Conservation (phyloP, 2,113 vertebrate species). For the Haliaeetus leucogaster region DNA sequence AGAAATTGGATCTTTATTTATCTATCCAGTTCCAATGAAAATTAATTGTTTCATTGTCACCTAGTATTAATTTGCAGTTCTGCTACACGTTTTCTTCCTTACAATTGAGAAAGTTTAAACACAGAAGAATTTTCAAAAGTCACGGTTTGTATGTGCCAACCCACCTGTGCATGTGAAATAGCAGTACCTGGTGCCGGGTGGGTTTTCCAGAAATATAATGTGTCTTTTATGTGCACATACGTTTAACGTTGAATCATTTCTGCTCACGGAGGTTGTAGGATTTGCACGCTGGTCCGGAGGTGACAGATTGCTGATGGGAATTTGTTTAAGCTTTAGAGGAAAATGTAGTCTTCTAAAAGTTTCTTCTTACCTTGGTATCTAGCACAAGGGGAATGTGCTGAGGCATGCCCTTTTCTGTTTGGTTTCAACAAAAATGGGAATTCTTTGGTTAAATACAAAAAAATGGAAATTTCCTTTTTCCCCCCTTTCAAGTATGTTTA, state of each 20-base stretch:
- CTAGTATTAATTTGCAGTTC: neutral
- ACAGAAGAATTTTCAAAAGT: neutral
- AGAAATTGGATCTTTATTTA: neutral
- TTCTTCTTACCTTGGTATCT: neutral
- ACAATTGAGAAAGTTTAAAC: neutral
- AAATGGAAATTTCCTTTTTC: neutral
- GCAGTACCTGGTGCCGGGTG: neutral
- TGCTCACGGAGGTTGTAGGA: neutral
- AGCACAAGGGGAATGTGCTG: neutral
- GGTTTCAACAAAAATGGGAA: neutral
- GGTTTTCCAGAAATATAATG: neutral
- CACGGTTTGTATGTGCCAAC: rapidly evolving
- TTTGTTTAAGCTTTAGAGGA: neutral
- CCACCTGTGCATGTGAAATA: neutral
- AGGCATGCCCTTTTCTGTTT: neutral
- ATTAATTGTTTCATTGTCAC: neutral
- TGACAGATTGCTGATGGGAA: neutral
- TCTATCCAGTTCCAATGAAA: neutral
- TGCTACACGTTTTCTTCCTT: neutral
- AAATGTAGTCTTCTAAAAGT: neutral
- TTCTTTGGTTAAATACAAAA: neutral
- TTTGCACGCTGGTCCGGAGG: neutral
- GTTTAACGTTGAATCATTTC: neutral
- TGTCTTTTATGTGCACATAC: neutral
- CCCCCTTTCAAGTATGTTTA: neutral